Conservation (phyloP, 2,113 vertebrate genomes). For the Mesembrinibis cayennensis region DNA sequence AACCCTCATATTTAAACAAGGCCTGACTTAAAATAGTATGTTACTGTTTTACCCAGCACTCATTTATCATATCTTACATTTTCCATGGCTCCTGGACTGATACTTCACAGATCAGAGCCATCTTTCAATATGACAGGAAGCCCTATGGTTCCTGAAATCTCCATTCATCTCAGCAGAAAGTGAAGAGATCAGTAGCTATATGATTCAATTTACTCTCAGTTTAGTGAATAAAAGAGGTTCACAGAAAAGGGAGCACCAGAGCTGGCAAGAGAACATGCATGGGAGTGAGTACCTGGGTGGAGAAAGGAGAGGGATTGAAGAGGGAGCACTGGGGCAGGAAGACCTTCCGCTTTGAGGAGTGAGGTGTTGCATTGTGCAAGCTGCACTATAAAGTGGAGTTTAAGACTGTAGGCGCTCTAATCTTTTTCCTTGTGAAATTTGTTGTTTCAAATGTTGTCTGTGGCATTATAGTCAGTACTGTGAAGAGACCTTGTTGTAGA, state of each 20-base stretch:
- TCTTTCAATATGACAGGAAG: neutral
- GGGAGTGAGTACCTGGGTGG: neutral
- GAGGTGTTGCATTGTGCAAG: neutral
- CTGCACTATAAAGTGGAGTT: neutral
- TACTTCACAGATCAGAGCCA: neutral
- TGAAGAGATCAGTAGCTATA: neutral
- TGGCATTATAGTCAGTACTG: neutral
- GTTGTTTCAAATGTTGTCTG: neutral
- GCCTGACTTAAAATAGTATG: neutral
- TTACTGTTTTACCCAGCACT: neutral
- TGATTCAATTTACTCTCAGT: neutral
- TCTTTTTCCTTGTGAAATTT: neutral
- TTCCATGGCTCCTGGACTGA: neutral
- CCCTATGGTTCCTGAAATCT: neutral
- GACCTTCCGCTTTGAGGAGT: neutral
- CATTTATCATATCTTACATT: neutral
- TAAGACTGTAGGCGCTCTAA: neutral
- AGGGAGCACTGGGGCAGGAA: neutral
- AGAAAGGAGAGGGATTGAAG: neutral
- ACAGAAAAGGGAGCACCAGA: neutral
- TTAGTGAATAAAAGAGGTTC: neutral
- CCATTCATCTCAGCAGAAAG: neutral
- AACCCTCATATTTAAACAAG: neutral
- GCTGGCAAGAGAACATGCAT: neutral
- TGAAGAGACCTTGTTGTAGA: neutral